These are phyloP conservation scores for Augochlora pura DNA, from an alignment of 1,140 invertebrate genomes.

Conservation along the genomic window DNA sequence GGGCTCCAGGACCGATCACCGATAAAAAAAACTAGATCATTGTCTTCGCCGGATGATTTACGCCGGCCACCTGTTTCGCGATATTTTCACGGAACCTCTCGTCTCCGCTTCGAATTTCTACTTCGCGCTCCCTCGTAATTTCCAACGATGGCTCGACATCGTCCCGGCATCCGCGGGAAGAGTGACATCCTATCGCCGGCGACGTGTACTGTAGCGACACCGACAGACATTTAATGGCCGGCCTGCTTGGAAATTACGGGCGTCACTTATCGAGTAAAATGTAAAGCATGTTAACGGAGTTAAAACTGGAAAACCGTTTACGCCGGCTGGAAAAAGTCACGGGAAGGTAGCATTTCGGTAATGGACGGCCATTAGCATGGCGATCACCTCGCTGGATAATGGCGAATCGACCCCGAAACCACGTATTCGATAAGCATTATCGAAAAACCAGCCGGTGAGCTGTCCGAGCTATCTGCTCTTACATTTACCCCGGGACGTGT, in stretches of 20 bases:
- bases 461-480: too few species aligned
- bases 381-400: background rate
- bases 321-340: background rate
- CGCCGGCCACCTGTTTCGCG: background rate
- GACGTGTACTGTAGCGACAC: background rate
- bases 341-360: background rate
- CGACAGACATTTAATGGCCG: background rate
- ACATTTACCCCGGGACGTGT: too few species aligned
- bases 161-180: too few species aligned
- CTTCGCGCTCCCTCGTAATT: too few species aligned
- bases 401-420: background rate
- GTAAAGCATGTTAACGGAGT: background rate
- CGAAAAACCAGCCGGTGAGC: too few species aligned
- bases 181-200: too few species aligned
- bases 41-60: conserved; percentile 25
- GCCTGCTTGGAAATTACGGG: background rate
- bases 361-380: background rate
- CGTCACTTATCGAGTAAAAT: conserved; percentile 2
- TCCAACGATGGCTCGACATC: too few species aligned
- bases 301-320: conserved; percentile 39
- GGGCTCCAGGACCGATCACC: too few species aligned
- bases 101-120: too few species aligned
- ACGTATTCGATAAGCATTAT: background rate
- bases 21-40: conserved; percentile 12
- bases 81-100: too few species aligned